A percentile compares a stretch with the other conserved stretches of the same genome.
Evolutionary conservation across 2,888 invertebrate species (phyloP).

Genomic region (Dolichomitus sp.): DNA sequence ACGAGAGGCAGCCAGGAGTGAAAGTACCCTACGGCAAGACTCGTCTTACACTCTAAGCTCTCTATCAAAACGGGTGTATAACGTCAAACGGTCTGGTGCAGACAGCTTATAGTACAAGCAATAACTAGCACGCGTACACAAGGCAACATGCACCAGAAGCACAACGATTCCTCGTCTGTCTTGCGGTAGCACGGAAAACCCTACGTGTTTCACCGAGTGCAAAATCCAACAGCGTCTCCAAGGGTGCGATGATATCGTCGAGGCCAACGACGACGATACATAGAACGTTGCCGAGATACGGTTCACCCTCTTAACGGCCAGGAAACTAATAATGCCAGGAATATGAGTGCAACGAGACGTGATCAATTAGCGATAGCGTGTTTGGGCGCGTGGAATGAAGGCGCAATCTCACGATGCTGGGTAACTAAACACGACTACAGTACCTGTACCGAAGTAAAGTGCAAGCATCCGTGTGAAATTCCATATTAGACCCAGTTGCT

Average conservation of each 20-base stretch:
- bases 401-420: slow-evolving; percentile 41
- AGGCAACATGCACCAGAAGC: not conserved
- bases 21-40: not conserved
- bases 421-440: slow-evolving; percentile 45
- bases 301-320: slow-evolving; percentile 28
- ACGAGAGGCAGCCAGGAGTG: not conserved
- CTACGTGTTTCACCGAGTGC: slow-evolving; percentile 22
- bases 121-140: not conserved
- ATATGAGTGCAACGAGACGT: slow-evolving; percentile 61
- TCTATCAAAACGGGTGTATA: slow-evolving; percentile 10
- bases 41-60: not conserved
- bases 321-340: slow-evolving; percentile 58
- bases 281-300: slow-evolving; percentile 2
- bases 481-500: slow-evolving; percentile 50
- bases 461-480: slow-evolving; percentile 47
- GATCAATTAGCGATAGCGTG: slow-evolving; percentile 60
- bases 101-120: slow-evolving; percentile 6
- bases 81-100: slow-evolving; percentile 8
- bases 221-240: slow-evolving; percentile 41
- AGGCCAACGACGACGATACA: slow-evolving; percentile 23
- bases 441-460: slow-evolving; percentile 20
- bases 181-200: slow-evolving; percentile 15
- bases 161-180: slow-evolving; percentile 1
- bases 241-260: slow-evolving; percentile 25
- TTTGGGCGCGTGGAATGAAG: slow-evolving; percentile 54